Base-by-base conservation (phyloP, 2,888 invertebrate species). In the Chrysolina haemoptera region DNA sequence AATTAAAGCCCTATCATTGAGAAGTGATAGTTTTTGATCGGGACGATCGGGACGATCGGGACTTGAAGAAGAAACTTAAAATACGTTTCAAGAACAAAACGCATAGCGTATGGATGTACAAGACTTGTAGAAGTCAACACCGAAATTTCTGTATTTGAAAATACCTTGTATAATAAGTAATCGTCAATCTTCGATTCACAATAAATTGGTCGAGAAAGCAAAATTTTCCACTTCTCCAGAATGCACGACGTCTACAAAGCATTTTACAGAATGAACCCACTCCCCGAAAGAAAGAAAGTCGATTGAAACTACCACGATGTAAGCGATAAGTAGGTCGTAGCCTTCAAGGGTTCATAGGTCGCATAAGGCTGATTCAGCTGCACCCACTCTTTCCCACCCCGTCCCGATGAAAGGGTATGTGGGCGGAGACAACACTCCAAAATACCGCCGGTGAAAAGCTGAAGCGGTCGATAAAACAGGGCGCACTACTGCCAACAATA, bases 311-410 rank as follows among this genome's bases (percentile, higher is more conserved):
- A 69, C 69, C 62, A 48, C 72, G 27, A 62, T 64, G 55, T 55
- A 46, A 64, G 59, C 65, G 68, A 68, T 68, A 86, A 83, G 77
- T 91, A 89, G 91, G 91, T 90, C 90, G 88, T 88, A 89, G 90
- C 88, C 89, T 89, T 87, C 86, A 84, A 83, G 88, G 87, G 90
- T 90, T 90, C 90, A 90, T 89, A 90, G 90, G 90, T 90, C 90
- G 88, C 87, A 88, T 87, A 70, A 79, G 80, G 80, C 81, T 82
- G 84, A 82, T 82, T 83, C 83, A 79, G 82, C 83, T 81, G 71
- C 68, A 77, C 71, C 75, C 76, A 66, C 18, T 46, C 48, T 46
- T 20, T 50, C 46, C 41, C 64, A 11, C 59, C 46, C 41, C 64
- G 11, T 8, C 35, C 46, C 40, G 48, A 50, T 20, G 71, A 67